Evolutionary conservation across 2,888 invertebrate genomes (phyloP).

Genomic region (Hoplodrina ambigua): DNA sequence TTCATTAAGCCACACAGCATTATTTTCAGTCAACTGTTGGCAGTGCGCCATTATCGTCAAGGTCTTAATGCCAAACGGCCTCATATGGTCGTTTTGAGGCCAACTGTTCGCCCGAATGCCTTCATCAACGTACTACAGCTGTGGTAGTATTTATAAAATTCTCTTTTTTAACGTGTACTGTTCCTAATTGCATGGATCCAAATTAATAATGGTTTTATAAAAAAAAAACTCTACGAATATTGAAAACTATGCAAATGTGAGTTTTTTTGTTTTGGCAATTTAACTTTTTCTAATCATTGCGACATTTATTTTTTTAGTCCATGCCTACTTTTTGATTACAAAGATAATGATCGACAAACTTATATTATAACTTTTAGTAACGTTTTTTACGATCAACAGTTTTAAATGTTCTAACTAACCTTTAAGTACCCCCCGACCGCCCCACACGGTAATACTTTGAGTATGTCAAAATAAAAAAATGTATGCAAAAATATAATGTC

Average conservation of each 20-base stretch:
- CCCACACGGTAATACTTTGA: too few relatives aligned
- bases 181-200: conserved; percentile 9
- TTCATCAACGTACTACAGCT: conserved; percentile 18
- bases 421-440: too few relatives aligned
- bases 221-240: neutral
- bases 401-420: too few relatives aligned
- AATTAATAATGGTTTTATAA: neutral
- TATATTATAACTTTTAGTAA: too few relatives aligned
- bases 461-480: too few relatives aligned
- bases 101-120: conserved; percentile 22
- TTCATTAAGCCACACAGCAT: conserved; percentile 25
- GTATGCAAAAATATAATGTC: too few relatives aligned
- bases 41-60: conserved; percentile 46
- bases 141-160: conserved; percentile 5
- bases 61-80: conserved; percentile 21
- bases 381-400: too few relatives aligned
- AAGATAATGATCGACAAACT: too few relatives aligned
- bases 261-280: neutral
- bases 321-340: too few relatives aligned
- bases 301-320: too few relatives aligned
- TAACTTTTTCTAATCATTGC: too few relatives aligned
- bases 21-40: conserved; percentile 45
- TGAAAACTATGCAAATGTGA: neutral
- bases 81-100: conserved; percentile 25
- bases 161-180: neutral